phyloP scores from a whole-genome alignment of 2,797 vertebrate species.

The Clarias fuscus region DNA sequence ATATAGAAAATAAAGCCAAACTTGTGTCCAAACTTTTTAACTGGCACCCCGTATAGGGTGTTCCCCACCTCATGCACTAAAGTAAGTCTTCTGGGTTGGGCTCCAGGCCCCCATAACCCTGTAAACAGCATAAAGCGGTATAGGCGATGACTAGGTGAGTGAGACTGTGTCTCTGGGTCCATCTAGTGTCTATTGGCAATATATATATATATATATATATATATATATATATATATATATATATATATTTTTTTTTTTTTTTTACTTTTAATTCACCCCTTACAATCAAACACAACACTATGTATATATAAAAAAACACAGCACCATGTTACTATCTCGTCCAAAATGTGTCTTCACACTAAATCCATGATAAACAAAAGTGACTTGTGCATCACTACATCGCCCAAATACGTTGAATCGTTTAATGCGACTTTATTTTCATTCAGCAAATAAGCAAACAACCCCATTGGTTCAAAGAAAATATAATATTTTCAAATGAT shows the following conservation, averaged over 20 bases:
- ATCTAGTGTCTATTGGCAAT: background rate
- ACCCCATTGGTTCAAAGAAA: background rate
- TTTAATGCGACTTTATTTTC: background rate
- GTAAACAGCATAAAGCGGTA: too few relatives aligned
- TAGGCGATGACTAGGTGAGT: background rate
- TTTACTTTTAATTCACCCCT: background rate
- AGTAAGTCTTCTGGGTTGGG: too few relatives aligned
- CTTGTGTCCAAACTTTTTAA: too few relatives aligned
- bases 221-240: too few relatives aligned
- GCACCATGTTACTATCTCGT: too few relatives aligned
- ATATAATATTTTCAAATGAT: background rate
- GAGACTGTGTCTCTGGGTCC: background rate
- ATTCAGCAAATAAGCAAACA: background rate
- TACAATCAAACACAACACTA: background rate
- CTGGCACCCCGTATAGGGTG: too few relatives aligned
- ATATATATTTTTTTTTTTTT: background rate
- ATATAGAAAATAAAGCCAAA: too few relatives aligned
- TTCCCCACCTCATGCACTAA: too few relatives aligned
- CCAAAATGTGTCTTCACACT: background rate
- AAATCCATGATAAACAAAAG: background rate
- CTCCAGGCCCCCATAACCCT: too few relatives aligned
- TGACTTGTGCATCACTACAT: background rate
- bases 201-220: background rate
- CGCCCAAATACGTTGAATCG: background rate
- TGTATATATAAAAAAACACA: background rate